phyloP scores from a whole-genome alignment of 2,888 invertebrate genomes.

The Drosophila nr. perissopoda region DNA sequence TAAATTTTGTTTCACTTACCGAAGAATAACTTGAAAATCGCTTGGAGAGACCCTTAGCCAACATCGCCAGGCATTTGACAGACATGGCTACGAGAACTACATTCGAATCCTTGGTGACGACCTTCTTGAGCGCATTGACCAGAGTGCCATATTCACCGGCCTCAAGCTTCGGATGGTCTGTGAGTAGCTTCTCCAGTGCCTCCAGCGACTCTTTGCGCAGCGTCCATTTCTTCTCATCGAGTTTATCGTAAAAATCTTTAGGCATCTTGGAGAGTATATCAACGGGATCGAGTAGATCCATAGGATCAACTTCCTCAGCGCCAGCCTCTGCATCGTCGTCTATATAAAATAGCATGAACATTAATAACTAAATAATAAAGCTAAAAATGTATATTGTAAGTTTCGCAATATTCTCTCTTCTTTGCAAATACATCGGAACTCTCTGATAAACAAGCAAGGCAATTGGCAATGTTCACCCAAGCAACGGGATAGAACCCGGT shows the following conservation, averaged over 20 bases:
- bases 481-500: background rate
- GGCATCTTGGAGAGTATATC: conserved; percentile 97
- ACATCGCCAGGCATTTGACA: conserved; percentile 91
- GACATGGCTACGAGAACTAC: conserved; percentile 96
- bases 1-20: conserved; percentile 55
- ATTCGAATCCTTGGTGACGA: conserved; percentile 97
- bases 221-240: conserved; percentile 98
- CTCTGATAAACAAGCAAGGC: background rate
- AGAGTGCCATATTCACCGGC: conserved; percentile 96
- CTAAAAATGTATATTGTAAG: background rate
- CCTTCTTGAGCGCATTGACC: conserved; percentile 94
- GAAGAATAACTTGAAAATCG: conserved; percentile 94
- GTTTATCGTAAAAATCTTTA: conserved; percentile 97
- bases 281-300: conserved; percentile 95
- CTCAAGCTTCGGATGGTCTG: conserved; percentile 93
- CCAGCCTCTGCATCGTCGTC: conserved; percentile 86
- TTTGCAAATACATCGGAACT: background rate
- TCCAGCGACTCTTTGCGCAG: conserved; percentile 97
- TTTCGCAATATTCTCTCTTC: background rate
- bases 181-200: conserved; percentile 90
- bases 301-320: conserved; percentile 91
- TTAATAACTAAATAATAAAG: background rate
- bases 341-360: conserved; percentile 19
- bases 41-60: conserved; percentile 94
- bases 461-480: background rate